Evolutionary conservation across 2,888 invertebrate species (phyloP).

Genomic region (Catocala sponsa): DNA sequence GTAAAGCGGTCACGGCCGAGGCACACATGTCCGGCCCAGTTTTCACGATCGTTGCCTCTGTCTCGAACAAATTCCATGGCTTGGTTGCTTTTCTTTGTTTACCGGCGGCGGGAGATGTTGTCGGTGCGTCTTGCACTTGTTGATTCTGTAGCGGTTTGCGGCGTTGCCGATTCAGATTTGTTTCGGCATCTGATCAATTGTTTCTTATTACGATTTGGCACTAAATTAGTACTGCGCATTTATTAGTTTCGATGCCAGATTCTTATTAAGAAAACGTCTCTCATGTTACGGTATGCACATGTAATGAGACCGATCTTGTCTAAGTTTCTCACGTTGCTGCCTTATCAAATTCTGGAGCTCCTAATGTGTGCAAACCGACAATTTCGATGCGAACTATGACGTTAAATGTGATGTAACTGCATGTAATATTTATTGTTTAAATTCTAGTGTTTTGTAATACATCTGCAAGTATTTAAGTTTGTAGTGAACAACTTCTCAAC

Average conservation of each 20-base stretch:
- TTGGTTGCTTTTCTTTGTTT: constrained; percentile 79
- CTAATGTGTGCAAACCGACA: background rate
- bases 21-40: constrained; percentile 87
- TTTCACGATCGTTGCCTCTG: constrained; percentile 80
- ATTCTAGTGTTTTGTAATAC: constrained; percentile 5
- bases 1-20: constrained; percentile 86
- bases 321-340: constrained; percentile 8
- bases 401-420: constrained; percentile 4
- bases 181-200: constrained; percentile 39
- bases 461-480: constrained; percentile 5
- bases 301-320: constrained; percentile 22
- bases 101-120: constrained; percentile 64
- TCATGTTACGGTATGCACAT: constrained; percentile 23
- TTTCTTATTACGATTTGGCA: constrained; percentile 51
- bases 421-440: constrained; percentile 1
- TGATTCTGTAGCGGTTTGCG: constrained; percentile 56
- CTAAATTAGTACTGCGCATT: constrained; percentile 37
- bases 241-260: constrained; percentile 26
- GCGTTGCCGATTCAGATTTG: constrained; percentile 34
- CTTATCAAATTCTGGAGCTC: constrained; percentile 14
- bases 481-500: background rate
- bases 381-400: constrained; percentile 3
- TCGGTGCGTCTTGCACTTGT: constrained; percentile 68
- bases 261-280: constrained; percentile 33
- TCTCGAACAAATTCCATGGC: constrained; percentile 73